phyloP scores from a whole-genome alignment of 2,113 vertebrate genomes.

The Sceloporus undulatus region DNA sequence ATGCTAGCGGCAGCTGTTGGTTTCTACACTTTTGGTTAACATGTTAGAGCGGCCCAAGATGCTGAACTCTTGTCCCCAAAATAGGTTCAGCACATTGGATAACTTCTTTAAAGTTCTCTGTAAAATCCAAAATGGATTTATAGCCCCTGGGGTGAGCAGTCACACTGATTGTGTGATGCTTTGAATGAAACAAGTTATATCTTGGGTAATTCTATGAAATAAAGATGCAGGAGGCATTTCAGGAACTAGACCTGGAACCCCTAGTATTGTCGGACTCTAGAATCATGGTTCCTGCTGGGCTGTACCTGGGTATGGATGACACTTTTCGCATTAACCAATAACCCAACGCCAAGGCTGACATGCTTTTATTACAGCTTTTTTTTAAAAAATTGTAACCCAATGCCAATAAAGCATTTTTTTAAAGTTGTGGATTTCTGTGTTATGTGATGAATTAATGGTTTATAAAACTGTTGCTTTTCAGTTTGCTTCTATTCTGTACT shows the following conservation, averaged over 20 bases:
- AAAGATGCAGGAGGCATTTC: not conserved
- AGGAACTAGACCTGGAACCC: not conserved
- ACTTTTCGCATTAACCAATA: not conserved
- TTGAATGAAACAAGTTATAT: too few species aligned
- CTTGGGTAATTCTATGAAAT: too few species aligned
- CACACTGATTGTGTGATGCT: too few species aligned
- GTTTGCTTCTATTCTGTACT: not conserved
- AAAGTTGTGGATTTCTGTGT: not conserved
- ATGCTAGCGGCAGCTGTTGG: too few species aligned
- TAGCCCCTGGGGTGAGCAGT: too few species aligned
- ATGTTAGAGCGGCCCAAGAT: too few species aligned
- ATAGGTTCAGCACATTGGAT: too few species aligned
- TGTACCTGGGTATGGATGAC: not conserved
- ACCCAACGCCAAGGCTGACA: not conserved
- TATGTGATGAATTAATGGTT: not conserved
- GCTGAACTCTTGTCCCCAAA: too few species aligned
- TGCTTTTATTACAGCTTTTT: not conserved
- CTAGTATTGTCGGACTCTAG: not conserved
- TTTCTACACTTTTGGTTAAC: too few species aligned
- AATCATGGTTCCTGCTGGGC: not conserved
- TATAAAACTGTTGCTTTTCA: not conserved
- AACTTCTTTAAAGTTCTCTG: too few species aligned
- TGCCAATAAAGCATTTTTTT: slow-evolving; percentile 1
- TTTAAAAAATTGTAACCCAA: not conserved
- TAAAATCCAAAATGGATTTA: too few species aligned